These are phyloP conservation scores for Phalera bucephala DNA, from an alignment of 2,888 invertebrate species.

Conservation along the genomic window DNA sequence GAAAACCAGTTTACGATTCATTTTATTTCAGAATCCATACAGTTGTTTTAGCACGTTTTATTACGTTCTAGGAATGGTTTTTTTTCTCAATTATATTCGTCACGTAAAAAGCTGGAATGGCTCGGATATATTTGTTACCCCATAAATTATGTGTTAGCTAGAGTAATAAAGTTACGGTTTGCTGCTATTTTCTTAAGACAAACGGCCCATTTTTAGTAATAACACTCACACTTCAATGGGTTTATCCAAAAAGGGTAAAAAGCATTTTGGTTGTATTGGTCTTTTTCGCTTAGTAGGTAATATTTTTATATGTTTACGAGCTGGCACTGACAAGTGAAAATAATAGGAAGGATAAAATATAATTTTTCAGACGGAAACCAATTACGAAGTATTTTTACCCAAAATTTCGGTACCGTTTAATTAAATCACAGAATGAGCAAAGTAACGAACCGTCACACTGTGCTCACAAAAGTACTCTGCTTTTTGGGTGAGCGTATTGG, in stretches of 20 bases:
- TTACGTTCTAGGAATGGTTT: no score
- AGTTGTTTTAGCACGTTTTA: no score
- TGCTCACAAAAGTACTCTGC: slow-evolving; percentile 35
- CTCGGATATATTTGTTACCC: slow-evolving; percentile 26
- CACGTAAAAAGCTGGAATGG: slow-evolving; percentile 33
- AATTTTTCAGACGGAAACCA: slow-evolving; percentile 62
- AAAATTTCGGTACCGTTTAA: slow-evolving; percentile 55
- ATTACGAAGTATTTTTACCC: slow-evolving; percentile 57
- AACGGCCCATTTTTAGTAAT: slow-evolving; percentile 11
- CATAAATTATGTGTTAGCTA: slow-evolving; percentile 41
- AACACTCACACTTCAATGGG: slow-evolving; percentile 1
- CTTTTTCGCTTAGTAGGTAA: slow-evolving; percentile 3
- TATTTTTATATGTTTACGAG: background rate
- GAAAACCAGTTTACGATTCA: background rate
- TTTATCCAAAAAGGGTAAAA: background rate
- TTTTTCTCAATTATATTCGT: slow-evolving; percentile 35
- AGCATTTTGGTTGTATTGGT: slow-evolving; percentile 6
- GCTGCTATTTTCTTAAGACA: slow-evolving; percentile 45
- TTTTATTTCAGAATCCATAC: background rate
- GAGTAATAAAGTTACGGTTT: slow-evolving; percentile 37
- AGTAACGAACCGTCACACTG: slow-evolving; percentile 62
- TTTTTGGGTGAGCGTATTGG: slow-evolving; percentile 15
- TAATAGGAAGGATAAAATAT: slow-evolving; percentile 6
- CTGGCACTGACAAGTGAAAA: background rate
- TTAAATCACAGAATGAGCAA: slow-evolving; percentile 63